Base-by-base conservation (phyloP, 2,797 vertebrate species). In the Danio albolineatus region DNA sequence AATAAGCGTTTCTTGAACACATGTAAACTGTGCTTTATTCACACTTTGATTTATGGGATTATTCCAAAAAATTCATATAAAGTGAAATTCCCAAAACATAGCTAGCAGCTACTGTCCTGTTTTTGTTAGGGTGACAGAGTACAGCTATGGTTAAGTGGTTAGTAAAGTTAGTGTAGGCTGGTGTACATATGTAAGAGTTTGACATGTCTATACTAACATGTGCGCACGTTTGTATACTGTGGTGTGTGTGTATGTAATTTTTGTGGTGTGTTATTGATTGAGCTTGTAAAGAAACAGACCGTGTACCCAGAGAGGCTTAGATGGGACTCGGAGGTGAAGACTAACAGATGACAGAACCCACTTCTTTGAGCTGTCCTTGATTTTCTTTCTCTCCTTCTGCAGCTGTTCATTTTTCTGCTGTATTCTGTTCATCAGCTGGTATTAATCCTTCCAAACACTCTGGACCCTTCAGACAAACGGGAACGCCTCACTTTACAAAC, bases 341-440 rank as follows among this genome's bases (percentile, higher is more conserved):
- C 49, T 62, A 73, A 44, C 59, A 79, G 78, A 79, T 64, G 59
- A 73, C 69, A 65, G 69, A 54, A 65, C 41, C 16, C 3, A 76
- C 66, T 65, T 75, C 64, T 70, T 65, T 72, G 49, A 44, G 48
- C 21, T 43, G 44, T 62, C 57, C 6, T 69, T 71, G 76, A 79
- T 61, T 79, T 10, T 74, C 51, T 77, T 53, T 77, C 62, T 75
- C n/a, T 53, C 72, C 10, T 8, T 75, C 16, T 38, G 21, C 69
- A 79, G 78, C 69, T 73, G 77, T 73, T 65, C 16, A 2, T 41
- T 64, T 62, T 73, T 79, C 21, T 56, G 39, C 19, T 78, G 76
- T 78, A 80, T 87, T 85, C 62, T 59, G 82, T 76, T 76, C 73
- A 79, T 85, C 69, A 71, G 65, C 66, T 79, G 78, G 53, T 74